Conservation (phyloP, 2,113 vertebrate genomes). For the Aegithalos caudatus region DNA sequence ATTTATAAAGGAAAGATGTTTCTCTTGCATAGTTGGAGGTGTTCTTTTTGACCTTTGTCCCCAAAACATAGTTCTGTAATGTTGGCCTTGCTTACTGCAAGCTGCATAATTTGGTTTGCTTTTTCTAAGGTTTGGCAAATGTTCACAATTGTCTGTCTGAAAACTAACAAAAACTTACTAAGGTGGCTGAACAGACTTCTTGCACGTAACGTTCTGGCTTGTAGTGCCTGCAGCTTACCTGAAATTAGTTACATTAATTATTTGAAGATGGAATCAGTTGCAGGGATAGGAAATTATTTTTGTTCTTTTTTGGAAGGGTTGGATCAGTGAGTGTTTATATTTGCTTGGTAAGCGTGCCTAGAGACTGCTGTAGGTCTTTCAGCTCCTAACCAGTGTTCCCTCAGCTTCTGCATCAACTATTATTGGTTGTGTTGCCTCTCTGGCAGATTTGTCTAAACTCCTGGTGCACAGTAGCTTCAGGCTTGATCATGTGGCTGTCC, state of each 20-base stretch:
- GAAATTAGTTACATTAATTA: not conserved
- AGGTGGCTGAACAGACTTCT: not conserved
- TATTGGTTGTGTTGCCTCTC: not conserved
- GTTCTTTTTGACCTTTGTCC: not conserved
- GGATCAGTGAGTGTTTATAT: not conserved
- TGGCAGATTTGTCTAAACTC: not conserved
- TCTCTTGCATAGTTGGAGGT: not conserved
- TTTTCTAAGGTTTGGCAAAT: not conserved
- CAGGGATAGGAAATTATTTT: not conserved
- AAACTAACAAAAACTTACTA: not conserved
- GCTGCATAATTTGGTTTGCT: not conserved
- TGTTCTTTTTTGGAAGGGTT: not conserved
- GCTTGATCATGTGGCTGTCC: fast-evolving
- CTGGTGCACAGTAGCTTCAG: not conserved
- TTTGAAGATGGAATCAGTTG: not conserved
- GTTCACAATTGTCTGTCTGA: not conserved
- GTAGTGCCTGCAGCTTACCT: not conserved
- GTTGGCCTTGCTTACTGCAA: not conserved
- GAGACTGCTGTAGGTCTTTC: not conserved
- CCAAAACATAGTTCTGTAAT: not conserved
- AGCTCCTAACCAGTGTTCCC: not conserved
- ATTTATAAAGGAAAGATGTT: not conserved
- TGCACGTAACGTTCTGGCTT: not conserved
- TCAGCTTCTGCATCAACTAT: not conserved
- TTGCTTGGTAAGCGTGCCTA: not conserved